Conservation (phyloP, 2,797 vertebrate species). For the Sebastes vulpes region DNA sequence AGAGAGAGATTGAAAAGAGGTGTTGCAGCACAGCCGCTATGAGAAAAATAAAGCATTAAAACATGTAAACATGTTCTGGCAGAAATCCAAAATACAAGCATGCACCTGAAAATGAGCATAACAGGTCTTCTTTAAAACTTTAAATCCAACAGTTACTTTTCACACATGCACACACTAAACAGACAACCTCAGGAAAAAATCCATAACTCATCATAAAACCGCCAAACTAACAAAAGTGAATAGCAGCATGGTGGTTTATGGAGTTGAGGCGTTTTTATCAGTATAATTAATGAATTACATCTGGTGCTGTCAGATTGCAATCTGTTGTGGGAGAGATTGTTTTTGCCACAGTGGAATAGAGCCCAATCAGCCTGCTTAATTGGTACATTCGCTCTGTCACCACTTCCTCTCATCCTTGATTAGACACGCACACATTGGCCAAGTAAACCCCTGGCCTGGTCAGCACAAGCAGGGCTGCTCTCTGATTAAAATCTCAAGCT, state of each 20-base stretch:
- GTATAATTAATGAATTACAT: conserved; percentile 88
- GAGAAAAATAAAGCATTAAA: neutral
- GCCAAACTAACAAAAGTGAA: conserved; percentile 75
- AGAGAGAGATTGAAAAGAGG: neutral
- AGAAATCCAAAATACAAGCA: neutral
- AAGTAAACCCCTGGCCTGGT: conserved; percentile 75
- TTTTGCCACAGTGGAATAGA: conserved; percentile 84
- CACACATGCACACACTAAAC: conserved; percentile 15
- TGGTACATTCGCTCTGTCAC: conserved; percentile 85
- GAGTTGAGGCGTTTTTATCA: conserved; percentile 80
- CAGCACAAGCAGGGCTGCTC: conserved; percentile 55
- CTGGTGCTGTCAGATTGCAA: conserved; percentile 88
- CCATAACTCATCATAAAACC: conserved; percentile 66
- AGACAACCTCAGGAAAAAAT: conserved; percentile 36
- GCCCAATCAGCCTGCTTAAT: conserved; percentile 86
- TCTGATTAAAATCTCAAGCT: conserved; percentile 76
- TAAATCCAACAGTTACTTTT: conserved; percentile 29
- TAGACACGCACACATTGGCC: conserved; percentile 75
- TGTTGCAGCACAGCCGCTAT: neutral
- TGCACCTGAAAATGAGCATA: neutral
- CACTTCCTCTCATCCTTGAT: conserved; percentile 82
- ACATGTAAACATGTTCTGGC: neutral
- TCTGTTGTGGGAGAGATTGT: conserved; percentile 85
- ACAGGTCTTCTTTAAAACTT: neutral
- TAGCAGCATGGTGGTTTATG: conserved; percentile 63